Conservation (phyloP, 2,797 vertebrate species). For the Geotrypetes seraphini region DNA sequence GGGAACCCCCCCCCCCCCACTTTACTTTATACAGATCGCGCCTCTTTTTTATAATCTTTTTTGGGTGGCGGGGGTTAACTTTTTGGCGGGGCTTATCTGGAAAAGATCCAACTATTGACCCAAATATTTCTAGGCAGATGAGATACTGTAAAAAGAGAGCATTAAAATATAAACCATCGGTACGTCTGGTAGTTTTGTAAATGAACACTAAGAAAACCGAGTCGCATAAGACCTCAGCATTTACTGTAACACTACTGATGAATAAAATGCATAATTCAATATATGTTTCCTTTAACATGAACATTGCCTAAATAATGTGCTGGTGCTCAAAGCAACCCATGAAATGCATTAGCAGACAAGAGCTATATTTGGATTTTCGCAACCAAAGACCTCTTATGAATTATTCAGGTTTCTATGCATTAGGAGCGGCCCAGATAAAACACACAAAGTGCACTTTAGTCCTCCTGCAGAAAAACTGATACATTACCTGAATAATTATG, state of each 20-base stretch:
- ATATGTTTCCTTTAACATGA: slow-evolving; percentile 40
- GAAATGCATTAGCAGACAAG: slow-evolving; percentile 48
- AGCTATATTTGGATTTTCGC: slow-evolving; percentile 35
- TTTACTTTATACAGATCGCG: too few relatives aligned
- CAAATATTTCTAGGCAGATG: too few relatives aligned
- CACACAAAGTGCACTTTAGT: slow-evolving; percentile 30
- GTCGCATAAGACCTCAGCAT: slow-evolving; percentile 13
- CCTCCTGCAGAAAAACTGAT: slow-evolving; percentile 25
- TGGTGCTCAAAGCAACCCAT: slow-evolving; percentile 31
- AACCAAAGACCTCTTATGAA: slow-evolving; percentile 35
- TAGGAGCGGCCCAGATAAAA: slow-evolving; percentile 34
- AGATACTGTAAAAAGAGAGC: not conserved
- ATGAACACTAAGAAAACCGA: slow-evolving; percentile 22
- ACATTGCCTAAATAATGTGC: slow-evolving; percentile 22
- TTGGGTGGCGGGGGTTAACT: too few relatives aligned
- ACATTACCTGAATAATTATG: slow-evolving; percentile 33
- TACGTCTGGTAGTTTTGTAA: slow-evolving; percentile 17
- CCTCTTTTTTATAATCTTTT: too few relatives aligned
- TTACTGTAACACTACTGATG: slow-evolving; percentile 24
- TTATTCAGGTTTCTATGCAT: slow-evolving; percentile 44
- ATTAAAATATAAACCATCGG: slow-evolving; percentile 26
- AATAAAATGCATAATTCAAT: too few relatives aligned
- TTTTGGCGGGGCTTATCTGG: too few relatives aligned
- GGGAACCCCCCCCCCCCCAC: too few relatives aligned
- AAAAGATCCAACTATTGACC: too few relatives aligned